phyloP scores from a whole-genome alignment of 2,797 vertebrate genomes.

The Halcyon leucocephala region DNA sequence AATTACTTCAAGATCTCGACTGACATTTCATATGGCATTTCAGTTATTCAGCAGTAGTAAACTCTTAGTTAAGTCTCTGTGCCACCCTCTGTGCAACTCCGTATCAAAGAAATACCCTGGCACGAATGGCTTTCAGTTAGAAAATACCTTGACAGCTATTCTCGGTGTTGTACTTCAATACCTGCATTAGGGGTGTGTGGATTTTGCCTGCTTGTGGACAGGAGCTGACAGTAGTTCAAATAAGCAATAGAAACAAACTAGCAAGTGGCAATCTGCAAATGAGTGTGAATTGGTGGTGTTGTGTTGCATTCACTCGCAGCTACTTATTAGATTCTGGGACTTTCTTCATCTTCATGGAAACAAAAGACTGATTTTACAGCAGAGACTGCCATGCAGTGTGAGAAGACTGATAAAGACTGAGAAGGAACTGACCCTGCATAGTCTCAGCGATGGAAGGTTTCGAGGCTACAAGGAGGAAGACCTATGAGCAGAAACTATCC shows the following conservation, averaged over 20 bases:
- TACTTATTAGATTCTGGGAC: not conserved
- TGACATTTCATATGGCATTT: constrained; percentile 5
- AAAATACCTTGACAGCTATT: not conserved
- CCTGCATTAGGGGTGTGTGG: not conserved
- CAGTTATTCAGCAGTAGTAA: not conserved
- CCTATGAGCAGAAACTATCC: not conserved
- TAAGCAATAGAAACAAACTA: not conserved
- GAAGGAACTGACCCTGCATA: not conserved
- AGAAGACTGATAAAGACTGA: not conserved
- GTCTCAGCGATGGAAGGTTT: accelerated
- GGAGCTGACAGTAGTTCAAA: not conserved
- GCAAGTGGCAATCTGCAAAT: not conserved
- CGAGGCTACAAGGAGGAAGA: not conserved
- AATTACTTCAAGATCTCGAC: constrained; percentile 1
- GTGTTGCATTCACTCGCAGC: not conserved
- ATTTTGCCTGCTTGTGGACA: not conserved
- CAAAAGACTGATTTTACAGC: not conserved
- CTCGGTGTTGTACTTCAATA: not conserved
- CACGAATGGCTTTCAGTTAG: not conserved
- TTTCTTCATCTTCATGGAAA: not conserved
- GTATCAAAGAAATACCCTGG: not conserved
- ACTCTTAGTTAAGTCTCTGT: not conserved
- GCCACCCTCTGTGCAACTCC: not conserved
- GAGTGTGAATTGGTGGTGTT: not conserved
- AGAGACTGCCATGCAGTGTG: not conserved